Evolutionary conservation across 2,113 vertebrate species (phyloP).

Genomic region (Verasper variegatus): DNA sequence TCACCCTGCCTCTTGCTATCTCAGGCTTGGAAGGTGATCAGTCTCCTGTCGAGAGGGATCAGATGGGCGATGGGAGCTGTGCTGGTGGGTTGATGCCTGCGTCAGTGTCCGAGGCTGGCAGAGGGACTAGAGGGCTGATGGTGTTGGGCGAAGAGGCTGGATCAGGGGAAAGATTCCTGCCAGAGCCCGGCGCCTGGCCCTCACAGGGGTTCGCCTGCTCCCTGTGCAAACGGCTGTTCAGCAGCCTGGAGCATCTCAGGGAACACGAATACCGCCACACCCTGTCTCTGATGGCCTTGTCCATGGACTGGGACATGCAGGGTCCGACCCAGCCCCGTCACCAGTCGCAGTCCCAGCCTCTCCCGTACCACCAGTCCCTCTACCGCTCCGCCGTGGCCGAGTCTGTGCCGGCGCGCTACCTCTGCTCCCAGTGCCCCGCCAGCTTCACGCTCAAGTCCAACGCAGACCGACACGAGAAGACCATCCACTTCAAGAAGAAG

Average conservation of each 20-base stretch:
- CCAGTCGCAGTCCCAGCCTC: constrained; percentile 50
- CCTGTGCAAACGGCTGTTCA: constrained; percentile 85
- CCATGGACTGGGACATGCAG: constrained; percentile 69
- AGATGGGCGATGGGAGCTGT: constrained; percentile 75
- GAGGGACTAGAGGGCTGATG: constrained; percentile 62
- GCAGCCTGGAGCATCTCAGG: constrained; percentile 80
- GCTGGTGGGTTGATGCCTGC: constrained; percentile 64
- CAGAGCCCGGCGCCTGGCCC: constrained; percentile 65
- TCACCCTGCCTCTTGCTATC: constrained; percentile 26
- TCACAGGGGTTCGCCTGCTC: constrained; percentile 81
- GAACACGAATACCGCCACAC: constrained; percentile 82
- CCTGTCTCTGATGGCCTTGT: constrained; percentile 80
- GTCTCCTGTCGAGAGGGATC: constrained; percentile 59
- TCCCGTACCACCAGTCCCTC: constrained; percentile 56
- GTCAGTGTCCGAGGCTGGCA: constrained; percentile 57
- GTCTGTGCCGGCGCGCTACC: constrained; percentile 77
- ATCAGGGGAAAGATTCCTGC: constrained; percentile 58
- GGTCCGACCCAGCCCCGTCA: constrained; percentile 36
- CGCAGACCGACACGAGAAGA: constrained; percentile 85
- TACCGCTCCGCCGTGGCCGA: constrained; percentile 29
- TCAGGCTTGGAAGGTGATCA: constrained; percentile 75
- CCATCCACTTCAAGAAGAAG: constrained; percentile 85
- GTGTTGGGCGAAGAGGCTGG: constrained; percentile 51
- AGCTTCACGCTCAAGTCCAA: constrained; percentile 89
- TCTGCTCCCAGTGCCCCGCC: constrained; percentile 83